Evolutionary conservation across 1,140 invertebrate genomes (phyloP).

Genomic region (Holcopasites calliopsidis): DNA sequence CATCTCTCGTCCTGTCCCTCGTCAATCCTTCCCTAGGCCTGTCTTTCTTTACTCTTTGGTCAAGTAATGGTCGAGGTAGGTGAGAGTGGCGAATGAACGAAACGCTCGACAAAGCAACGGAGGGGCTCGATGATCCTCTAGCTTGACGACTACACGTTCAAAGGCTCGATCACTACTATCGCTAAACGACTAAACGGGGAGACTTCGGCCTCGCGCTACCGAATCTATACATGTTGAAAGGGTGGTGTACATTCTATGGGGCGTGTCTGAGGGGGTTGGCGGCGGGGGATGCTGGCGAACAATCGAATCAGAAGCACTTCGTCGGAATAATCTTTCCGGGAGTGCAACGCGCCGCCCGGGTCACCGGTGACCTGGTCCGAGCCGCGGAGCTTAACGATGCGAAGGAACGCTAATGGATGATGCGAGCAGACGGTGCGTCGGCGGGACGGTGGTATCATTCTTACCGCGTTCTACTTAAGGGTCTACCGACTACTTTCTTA

Average conservation of each 20-base stretch:
- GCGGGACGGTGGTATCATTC: constrained; percentile 29
- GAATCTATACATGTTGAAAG: too few species aligned
- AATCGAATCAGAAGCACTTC: constrained; percentile 23
- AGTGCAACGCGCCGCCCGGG: background rate
- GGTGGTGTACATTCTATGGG: background rate
- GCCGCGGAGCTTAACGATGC: constrained; percentile 10
- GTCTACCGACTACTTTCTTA: constrained; percentile 9
- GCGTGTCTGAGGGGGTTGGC: background rate
- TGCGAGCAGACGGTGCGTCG: background rate
- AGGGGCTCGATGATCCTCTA: constrained; percentile 28
- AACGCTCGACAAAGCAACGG: constrained; percentile 11
- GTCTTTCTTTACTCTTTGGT: constrained; percentile 43
- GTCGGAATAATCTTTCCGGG: background rate
- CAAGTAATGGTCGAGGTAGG: background rate
- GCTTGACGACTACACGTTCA: constrained; percentile 12
- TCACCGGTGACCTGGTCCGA: background rate
- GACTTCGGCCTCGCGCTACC: background rate
- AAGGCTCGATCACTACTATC: background rate
- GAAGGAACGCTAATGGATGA: constrained; percentile 35
- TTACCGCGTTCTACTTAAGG: constrained; percentile 9
- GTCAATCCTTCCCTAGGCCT: constrained; percentile 29
- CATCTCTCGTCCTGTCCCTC: constrained; percentile 13
- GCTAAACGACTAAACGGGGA: background rate
- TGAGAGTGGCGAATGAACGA: background rate
- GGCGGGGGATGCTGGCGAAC: background rate